Percentiles rank a stretch among this genome's conserved stretches.
Evolutionary conservation across 2,888 invertebrate genomes (phyloP).

Genomic region (Strigamia crassipes): DNA sequence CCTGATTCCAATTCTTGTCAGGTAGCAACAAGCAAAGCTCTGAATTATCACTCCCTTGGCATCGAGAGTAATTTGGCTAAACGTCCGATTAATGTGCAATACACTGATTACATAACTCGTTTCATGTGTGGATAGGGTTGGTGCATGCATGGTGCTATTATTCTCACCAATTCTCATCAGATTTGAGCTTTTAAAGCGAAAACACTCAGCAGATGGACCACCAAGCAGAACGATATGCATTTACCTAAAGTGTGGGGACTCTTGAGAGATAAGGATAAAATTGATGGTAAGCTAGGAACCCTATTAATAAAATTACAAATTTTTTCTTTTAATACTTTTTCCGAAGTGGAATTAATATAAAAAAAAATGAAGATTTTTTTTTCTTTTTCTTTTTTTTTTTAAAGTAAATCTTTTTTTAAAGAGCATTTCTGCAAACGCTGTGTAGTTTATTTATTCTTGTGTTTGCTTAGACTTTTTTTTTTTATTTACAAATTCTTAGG

Average conservation of each 20-base stretch:
- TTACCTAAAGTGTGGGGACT: conserved; percentile 19
- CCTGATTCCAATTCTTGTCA: conserved; percentile 37
- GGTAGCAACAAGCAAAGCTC: conserved; percentile 22
- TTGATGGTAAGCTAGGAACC: not conserved
- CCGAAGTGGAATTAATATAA: not conserved
- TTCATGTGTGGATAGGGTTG: conserved; percentile 28
- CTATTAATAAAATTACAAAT: conserved; percentile 28
- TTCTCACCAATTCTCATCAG: conserved; percentile 37
- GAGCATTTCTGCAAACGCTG: conserved; percentile 7
- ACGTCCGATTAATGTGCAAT: conserved; percentile 37
- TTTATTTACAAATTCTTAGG: not conserved
- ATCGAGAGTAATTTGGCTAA: conserved; percentile 30
- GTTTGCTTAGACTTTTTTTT: not conserved
- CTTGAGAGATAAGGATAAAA: conserved; percentile 24
- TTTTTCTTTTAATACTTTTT: not conserved
- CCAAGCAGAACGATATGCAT: conserved; percentile 34
- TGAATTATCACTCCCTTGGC: conserved; percentile 31
- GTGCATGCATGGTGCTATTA: conserved; percentile 18
- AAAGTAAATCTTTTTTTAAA: too few species aligned
- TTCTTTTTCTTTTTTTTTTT: too few species aligned
- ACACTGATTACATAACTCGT: conserved; percentile 34
- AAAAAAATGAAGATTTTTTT: too few species aligned
- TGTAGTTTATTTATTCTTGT: not conserved
- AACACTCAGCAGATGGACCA: conserved; percentile 18
- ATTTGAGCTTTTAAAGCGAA: conserved; percentile 37